Percentiles rank a stretch among this genome's conserved stretches.
Evolutionary conservation across 35 echinoderm and acorn worm genomes (phyloP).

Genomic region (Chiridota heheva): DNA sequence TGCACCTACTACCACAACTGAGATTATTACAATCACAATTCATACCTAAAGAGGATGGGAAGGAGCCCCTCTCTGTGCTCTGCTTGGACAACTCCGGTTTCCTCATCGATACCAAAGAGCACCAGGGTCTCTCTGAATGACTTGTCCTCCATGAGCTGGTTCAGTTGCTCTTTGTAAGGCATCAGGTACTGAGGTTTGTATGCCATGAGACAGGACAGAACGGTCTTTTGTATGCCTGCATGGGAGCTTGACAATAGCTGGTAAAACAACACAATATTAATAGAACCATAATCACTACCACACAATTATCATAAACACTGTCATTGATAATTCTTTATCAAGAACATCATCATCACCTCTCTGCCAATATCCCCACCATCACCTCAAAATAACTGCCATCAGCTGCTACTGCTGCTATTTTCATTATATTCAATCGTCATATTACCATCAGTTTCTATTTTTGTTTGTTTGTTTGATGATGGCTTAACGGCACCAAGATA

Average conservation of each 20-base stretch:
- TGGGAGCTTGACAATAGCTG: constrained; percentile 71
- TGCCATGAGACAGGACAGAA: constrained; percentile 73
- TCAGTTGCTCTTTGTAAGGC: constrained; percentile 80
- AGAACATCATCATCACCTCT: not conserved
- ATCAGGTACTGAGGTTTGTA: constrained; percentile 87
- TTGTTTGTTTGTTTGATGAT: no score
- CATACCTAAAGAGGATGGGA: constrained; percentile 80
- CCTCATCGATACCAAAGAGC: constrained; percentile 86
- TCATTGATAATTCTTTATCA: not conserved
- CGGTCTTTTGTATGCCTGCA: constrained; percentile 68
- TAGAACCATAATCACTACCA: not conserved
- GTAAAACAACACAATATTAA: not conserved
- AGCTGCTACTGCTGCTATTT: no score
- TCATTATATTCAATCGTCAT: no score
- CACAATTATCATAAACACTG: not conserved
- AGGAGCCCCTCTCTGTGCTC: constrained; percentile 82
- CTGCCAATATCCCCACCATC: no score
- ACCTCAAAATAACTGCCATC: no score
- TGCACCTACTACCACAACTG: no score
- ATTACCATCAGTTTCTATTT: no score
- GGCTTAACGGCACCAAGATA: no score
- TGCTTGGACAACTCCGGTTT: constrained; percentile 57
- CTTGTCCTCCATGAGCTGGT: constrained; percentile 75
- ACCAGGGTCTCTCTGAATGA: constrained; percentile 74
- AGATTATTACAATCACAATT: no score